Evolutionary conservation across 1,140 invertebrate genomes (phyloP).

Genomic region (Drosophila grimshawi): DNA sequence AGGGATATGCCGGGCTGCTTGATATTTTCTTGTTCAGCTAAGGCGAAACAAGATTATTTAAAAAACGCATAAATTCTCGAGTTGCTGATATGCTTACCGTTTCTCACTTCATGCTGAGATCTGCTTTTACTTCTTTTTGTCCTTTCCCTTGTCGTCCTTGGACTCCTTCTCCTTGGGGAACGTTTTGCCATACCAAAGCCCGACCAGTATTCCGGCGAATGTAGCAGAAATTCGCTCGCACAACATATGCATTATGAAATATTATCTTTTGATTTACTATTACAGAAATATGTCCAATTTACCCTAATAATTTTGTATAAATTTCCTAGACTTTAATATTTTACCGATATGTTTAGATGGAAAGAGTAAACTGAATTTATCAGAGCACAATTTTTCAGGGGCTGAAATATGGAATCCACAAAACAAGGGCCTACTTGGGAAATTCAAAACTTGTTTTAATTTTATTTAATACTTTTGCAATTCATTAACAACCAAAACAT

Average conservation of each 20-base stretch:
- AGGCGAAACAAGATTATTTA: too few species aligned
- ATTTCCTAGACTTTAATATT: neutral
- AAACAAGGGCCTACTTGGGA: conserved; percentile 17
- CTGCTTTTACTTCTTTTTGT: conserved; percentile 21
- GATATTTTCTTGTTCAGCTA: too few species aligned
- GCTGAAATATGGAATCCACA: neutral
- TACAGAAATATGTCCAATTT: neutral
- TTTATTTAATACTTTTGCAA: neutral
- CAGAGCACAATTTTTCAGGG: neutral
- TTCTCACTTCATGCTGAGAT: neutral
- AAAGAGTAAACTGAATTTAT: conserved; percentile 10
- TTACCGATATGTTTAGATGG: neutral
- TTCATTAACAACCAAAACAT: conserved; percentile 1
- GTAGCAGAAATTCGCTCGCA: conserved; percentile 65
- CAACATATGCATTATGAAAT: conserved; percentile 56
- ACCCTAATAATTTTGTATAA: conserved; percentile 5
- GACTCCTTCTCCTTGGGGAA: conserved; percentile 34
- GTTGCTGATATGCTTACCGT: conserved; percentile 1
- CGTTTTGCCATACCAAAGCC: conserved; percentile 65
- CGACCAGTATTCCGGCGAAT: conserved; percentile 56
- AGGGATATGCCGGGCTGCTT: too few species aligned
- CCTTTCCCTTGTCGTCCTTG: conserved; percentile 35
- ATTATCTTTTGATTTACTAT: neutral
- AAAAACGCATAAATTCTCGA: neutral
- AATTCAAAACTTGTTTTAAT: neutral